phyloP scores from a whole-genome alignment of 2,113 vertebrate species.

The Gavia stellata region DNA sequence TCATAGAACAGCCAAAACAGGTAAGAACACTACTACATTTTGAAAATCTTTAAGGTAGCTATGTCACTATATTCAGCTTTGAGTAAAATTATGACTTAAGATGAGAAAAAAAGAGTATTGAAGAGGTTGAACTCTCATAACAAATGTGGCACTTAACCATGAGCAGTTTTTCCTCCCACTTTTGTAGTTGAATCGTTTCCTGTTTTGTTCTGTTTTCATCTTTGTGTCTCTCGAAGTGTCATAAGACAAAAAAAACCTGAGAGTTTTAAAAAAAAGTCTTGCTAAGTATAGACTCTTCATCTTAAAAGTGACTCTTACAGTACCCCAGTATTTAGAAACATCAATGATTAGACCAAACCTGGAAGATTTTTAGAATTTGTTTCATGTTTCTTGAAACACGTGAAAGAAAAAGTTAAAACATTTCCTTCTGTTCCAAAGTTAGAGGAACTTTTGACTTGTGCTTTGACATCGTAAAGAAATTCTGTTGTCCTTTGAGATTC shows the following conservation, averaged over 20 bases:
- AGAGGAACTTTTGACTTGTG: neutral
- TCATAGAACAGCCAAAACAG: conserved; percentile 89
- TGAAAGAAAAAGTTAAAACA: neutral
- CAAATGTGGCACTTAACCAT: neutral
- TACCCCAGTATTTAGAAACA: neutral
- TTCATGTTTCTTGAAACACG: neutral
- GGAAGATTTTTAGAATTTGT: neutral
- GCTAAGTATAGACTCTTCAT: neutral
- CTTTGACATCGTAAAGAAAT: neutral
- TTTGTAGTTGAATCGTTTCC: neutral
- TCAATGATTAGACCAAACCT: neutral
- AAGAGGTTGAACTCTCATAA: neutral
- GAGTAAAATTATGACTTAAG: neutral
- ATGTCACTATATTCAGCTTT: neutral
- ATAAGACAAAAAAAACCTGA: neutral
- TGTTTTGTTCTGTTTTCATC: conserved; percentile 22
- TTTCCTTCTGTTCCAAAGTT: neutral
- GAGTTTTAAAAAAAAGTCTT: neutral
- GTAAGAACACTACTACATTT: conserved; percentile 60
- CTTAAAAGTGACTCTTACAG: neutral
- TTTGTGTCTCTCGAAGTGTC: neutral
- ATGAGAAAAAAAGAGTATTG: neutral
- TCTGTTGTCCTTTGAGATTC: neutral
- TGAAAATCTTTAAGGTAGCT: neutral
- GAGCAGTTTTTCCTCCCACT: neutral